These are phyloP conservation scores for Corythaixoides concolor DNA, from an alignment of 2,113 vertebrate genomes.

Conservation along the genomic window DNA sequence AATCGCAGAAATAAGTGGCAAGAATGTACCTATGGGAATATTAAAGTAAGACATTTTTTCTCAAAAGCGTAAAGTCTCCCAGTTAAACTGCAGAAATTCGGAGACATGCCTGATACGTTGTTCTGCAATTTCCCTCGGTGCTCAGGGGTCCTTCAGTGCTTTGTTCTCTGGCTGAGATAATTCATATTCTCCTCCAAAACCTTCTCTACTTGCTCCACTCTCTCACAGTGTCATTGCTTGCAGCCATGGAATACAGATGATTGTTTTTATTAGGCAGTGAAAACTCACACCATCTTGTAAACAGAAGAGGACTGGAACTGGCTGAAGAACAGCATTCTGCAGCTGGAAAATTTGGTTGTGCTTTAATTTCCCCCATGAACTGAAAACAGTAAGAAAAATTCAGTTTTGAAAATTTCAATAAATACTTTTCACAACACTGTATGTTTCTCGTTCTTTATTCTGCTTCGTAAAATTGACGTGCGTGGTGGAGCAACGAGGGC, in stretches of 20 bases:
- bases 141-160: slow-evolving; percentile 11
- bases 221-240: slow-evolving; percentile 13
- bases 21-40: neutral
- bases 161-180: slow-evolving; percentile 37
- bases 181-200: slow-evolving; percentile 56
- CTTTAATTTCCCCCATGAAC: neutral
- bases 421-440: neutral
- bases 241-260: slow-evolving; percentile 57
- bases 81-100: neutral
- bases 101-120: neutral
- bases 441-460: neutral
- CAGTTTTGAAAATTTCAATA: neutral
- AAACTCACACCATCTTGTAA: slow-evolving; percentile 29
- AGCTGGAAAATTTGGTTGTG: neutral
- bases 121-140: neutral
- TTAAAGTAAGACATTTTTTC: neutral
- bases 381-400: neutral
- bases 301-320: neutral
- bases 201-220: neutral
- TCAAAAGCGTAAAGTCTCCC: neutral
- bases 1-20: neutral
- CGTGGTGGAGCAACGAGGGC: accelerated
- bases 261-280: slow-evolving; percentile 48
- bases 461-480: neutral
- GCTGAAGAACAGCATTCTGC: neutral